phyloP scores from a whole-genome alignment of 30 jellyfish, hydroid and myxozoan genomes.

The Haliclystus octoradiatus region DNA sequence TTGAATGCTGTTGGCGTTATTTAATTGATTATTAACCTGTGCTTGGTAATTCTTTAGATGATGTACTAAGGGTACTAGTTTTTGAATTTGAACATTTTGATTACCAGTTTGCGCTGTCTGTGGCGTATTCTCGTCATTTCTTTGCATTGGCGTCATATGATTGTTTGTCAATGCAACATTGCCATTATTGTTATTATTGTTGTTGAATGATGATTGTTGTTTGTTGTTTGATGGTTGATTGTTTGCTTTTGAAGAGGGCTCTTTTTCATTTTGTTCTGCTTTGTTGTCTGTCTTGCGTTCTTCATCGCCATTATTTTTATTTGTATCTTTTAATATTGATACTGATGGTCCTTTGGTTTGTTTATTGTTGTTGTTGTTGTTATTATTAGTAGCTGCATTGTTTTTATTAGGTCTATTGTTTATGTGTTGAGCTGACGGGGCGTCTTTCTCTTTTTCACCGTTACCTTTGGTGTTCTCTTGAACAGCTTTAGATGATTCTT shows the following conservation, averaged over 20 bases:
- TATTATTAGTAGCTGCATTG: slow-evolving; percentile 6
- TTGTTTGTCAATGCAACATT: too few relatives aligned
- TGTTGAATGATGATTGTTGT: background rate
- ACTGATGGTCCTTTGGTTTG: background rate
- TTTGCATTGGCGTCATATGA: background rate
- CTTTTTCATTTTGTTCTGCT: slow-evolving; percentile 3
- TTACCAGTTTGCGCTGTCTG: too few relatives aligned
- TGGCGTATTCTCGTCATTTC: too few relatives aligned
- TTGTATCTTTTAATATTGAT: background rate
- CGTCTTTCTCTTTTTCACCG: background rate
- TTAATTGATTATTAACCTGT: too few relatives aligned
- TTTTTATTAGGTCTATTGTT: background rate
- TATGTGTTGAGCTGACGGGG: too few relatives aligned
- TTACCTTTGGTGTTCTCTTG: background rate
- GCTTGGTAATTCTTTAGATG: too few relatives aligned
- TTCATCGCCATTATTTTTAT: background rate
- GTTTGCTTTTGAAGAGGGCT: background rate
- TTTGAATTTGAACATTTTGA: too few relatives aligned
- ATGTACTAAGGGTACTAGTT: too few relatives aligned
- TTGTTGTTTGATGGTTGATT: background rate
- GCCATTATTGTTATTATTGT: background rate
- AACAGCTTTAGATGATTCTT: background rate
- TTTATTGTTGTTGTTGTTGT: slow-evolving; percentile 7
- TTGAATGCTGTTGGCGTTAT: too few relatives aligned
- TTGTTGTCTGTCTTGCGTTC: slow-evolving; percentile 9